Conservation (phyloP, 2,113 vertebrate species). For the Cyprinus carpio region DNA sequence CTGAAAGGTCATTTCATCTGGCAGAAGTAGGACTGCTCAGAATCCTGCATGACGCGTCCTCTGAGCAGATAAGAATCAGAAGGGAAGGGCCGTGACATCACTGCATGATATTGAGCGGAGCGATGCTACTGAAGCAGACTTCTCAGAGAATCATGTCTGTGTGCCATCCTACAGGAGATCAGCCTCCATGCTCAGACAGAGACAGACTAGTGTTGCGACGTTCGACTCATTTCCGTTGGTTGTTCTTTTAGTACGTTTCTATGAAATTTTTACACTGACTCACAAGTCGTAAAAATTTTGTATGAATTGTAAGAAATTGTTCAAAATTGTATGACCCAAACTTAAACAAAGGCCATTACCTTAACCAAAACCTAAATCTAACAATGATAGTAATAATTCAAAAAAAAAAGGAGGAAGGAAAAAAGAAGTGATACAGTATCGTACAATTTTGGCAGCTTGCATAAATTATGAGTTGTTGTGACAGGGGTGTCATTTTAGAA, state of each 20-base stretch:
- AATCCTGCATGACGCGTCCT: not conserved
- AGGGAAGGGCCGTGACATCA: not conserved
- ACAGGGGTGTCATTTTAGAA: not conserved
- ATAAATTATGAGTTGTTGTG: not conserved
- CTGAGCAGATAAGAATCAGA: slow-evolving; percentile 7
- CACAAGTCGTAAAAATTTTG: not conserved
- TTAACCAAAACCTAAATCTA: not conserved
- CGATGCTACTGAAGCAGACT: not conserved
- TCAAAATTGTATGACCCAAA: not conserved
- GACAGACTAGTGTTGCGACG: slow-evolving; percentile 16
- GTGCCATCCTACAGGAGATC: slow-evolving; percentile 14
- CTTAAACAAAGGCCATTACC: not conserved
- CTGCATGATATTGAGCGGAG: slow-evolving; percentile 13
- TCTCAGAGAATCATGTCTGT: slow-evolving; percentile 27
- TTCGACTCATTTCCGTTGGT: not conserved
- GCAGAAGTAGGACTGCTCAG: not conserved
- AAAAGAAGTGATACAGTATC: not conserved
- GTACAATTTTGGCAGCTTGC: not conserved
- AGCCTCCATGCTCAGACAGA: slow-evolving; percentile 9
- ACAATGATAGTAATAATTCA: not conserved
- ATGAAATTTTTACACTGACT: not conserved
- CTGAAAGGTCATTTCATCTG: slow-evolving; percentile 28
- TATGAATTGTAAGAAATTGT: not conserved
- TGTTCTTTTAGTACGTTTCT: not conserved
- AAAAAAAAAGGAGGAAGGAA: not conserved